Conservation (phyloP, 2,113 vertebrate species). For the Spermophilus dauricus region DNA sequence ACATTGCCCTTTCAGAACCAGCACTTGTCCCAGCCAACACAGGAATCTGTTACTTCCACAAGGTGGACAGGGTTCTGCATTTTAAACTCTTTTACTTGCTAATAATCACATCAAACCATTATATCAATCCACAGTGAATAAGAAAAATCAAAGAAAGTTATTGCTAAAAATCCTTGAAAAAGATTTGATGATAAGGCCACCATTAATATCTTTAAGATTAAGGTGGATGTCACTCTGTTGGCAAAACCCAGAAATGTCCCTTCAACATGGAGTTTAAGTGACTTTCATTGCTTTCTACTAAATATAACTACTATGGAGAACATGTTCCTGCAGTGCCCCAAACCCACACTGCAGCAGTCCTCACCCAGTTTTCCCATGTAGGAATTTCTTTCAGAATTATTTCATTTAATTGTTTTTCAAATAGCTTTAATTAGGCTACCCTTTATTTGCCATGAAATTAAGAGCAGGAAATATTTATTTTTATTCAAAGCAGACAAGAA, state of each 20-base stretch:
- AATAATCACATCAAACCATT: not conserved
- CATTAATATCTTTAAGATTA: slow-evolving; percentile 14
- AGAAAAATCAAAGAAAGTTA: not conserved
- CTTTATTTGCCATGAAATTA: not conserved
- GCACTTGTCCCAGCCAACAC: not conserved
- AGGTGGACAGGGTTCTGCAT: not conserved
- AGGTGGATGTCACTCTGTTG: not conserved
- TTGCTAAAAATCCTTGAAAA: slow-evolving; percentile 30
- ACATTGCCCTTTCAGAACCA: not conserved
- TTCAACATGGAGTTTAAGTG: not conserved
- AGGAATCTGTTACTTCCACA: not conserved
- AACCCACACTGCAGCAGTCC: no score
- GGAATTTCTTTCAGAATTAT: not conserved
- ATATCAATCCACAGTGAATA: not conserved
- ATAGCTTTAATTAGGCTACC: not conserved
- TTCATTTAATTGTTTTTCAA: not conserved
- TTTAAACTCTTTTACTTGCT: not conserved
- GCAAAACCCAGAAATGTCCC: not conserved
- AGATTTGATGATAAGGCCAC: not conserved
- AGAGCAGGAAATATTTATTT: not conserved
- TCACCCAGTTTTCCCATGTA: not conserved
- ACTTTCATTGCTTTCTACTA: not conserved
- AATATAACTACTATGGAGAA: not conserved
- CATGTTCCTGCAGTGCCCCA: no score
- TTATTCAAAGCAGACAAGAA: not conserved